phyloP scores from a whole-genome alignment of 2,888 invertebrate species.

The Agonopterix alstromeriana region DNA sequence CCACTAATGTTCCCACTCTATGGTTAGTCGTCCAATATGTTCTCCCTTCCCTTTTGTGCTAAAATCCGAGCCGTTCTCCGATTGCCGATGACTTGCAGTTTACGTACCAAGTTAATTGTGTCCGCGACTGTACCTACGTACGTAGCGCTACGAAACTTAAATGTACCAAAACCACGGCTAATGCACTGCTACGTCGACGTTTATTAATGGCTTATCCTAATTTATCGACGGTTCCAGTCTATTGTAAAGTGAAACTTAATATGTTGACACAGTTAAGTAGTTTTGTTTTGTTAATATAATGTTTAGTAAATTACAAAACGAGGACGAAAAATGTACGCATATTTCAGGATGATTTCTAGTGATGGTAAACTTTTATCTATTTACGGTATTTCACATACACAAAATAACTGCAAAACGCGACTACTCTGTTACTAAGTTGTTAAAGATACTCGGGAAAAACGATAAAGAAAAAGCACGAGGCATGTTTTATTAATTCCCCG shows the following conservation, averaged over 20 bases:
- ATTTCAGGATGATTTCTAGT: background rate
- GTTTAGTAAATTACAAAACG: too few species aligned
- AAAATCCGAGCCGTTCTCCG: constrained; percentile 57
- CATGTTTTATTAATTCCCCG: constrained; percentile 74
- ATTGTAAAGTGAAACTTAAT: constrained; percentile 8
- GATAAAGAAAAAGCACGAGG: constrained; percentile 52
- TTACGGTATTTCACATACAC: background rate
- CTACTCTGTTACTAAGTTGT: constrained; percentile 49
- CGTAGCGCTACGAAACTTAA: constrained; percentile 38
- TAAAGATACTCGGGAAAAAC: constrained; percentile 62
- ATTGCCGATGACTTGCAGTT: constrained; percentile 69
- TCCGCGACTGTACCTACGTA: constrained; percentile 22
- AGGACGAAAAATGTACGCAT: too few species aligned
- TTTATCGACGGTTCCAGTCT: constrained; percentile 19
- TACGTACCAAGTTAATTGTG: constrained; percentile 60
- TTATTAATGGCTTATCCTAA: constrained; percentile 22
- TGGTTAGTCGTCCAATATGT: constrained; percentile 41
- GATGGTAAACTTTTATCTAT: background rate
- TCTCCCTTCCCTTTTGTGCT: constrained; percentile 48
- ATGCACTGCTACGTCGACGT: constrained; percentile 29
- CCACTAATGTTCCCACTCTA: constrained; percentile 31
- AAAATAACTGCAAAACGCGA: constrained; percentile 45
- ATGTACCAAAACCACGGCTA: constrained; percentile 30
- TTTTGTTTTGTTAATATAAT: background rate
- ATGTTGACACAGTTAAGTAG: constrained; percentile 14